Evolutionary conservation across 2,797 vertebrate species (phyloP).

Genomic region (Arvicola amphibius): DNA sequence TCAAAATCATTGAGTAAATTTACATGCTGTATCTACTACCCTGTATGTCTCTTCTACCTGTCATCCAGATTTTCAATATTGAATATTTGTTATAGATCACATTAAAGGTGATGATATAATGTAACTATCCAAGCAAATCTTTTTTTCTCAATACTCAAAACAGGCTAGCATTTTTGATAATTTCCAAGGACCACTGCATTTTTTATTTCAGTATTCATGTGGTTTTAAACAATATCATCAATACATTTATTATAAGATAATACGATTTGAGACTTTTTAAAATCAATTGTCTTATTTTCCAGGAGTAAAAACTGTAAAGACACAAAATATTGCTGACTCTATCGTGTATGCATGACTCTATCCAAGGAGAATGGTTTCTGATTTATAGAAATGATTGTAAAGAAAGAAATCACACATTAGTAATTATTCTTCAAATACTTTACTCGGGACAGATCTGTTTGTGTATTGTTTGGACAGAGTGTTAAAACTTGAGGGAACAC

Average conservation of each 20-base stretch:
- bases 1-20: background rate
- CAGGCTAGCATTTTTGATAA: background rate
- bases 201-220: slow-evolving; percentile 6
- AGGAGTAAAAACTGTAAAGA: slow-evolving; percentile 18
- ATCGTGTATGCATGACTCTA: background rate
- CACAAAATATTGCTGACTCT: background rate
- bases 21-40: background rate
- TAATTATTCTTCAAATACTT: slow-evolving; percentile 16
- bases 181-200: background rate
- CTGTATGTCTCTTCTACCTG: background rate
- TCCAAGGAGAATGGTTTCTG: background rate
- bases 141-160: background rate
- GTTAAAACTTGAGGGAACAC: slow-evolving; percentile 48
- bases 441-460: background rate
- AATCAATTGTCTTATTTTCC: slow-evolving; percentile 2
- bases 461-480: slow-evolving; percentile 17
- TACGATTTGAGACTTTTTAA: background rate
- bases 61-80: background rate
- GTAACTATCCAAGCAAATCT: background rate
- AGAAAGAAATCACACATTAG: background rate
- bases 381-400: slow-evolving; percentile 2
- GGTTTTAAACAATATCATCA: background rate
- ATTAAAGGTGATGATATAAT: background rate
- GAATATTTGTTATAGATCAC: background rate
- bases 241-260: slow-evolving; percentile 13